Conservation (phyloP, 2,888 invertebrate genomes). For the Willowsia nigromaculata region DNA sequence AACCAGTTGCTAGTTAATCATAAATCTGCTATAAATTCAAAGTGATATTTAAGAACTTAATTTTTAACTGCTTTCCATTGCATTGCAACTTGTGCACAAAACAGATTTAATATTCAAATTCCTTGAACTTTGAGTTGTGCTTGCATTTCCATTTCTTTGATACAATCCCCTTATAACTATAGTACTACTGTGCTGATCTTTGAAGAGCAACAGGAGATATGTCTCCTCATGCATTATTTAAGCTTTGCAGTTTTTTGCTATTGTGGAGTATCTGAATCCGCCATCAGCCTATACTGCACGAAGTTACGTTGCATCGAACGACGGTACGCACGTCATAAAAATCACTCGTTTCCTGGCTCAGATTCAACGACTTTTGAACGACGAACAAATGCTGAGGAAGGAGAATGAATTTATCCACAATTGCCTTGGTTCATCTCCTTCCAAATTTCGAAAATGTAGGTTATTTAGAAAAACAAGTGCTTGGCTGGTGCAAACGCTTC, state of each 20-base stretch:
- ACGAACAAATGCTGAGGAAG: conserved; percentile 7
- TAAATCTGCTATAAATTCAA: too few species aligned
- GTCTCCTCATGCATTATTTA: conserved; percentile 6
- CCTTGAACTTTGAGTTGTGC: conserved; percentile 53
- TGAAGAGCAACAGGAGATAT: neutral
- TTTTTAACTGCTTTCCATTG: too few species aligned
- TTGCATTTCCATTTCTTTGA: conserved; percentile 26
- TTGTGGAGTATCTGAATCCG: neutral
- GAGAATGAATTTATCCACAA: neutral
- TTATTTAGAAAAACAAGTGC: conserved; percentile 48
- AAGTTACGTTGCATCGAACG: neutral
- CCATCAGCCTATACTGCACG: neutral
- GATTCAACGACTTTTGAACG: conserved; percentile 23
- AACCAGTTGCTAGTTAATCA: too few species aligned
- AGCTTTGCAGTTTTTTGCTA: neutral
- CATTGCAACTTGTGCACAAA: too few species aligned
- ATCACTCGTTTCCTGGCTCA: conserved; percentile 23
- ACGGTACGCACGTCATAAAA: conserved; percentile 39
- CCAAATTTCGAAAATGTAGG: conserved; percentile 31
- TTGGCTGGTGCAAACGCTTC: neutral
- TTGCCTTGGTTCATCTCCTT: conserved; percentile 11
- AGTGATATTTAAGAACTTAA: neutral
- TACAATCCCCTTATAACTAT: neutral
- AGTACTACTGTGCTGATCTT: neutral
- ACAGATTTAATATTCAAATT: too few species aligned